These are phyloP conservation scores for Polyploca ridens DNA, from an alignment of 2,888 invertebrate species.

Conservation along the genomic window DNA sequence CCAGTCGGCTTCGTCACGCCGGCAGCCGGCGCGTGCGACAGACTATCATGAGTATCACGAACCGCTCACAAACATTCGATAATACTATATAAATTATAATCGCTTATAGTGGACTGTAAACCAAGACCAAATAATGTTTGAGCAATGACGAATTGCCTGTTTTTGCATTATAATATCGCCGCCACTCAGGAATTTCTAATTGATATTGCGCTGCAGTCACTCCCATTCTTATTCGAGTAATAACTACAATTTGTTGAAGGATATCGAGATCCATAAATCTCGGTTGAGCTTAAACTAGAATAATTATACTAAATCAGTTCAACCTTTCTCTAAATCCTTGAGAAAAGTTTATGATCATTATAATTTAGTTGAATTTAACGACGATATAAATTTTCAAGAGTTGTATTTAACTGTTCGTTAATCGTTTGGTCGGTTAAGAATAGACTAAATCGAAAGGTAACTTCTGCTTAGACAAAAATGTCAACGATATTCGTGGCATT, in stretches of 20 bases:
- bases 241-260: constrained; percentile 51
- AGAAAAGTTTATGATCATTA: constrained; percentile 44
- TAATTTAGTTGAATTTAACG: constrained; percentile 51
- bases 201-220: constrained; percentile 63
- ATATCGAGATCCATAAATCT: constrained; percentile 52
- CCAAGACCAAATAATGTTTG: constrained; percentile 60
- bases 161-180: constrained; percentile 44
- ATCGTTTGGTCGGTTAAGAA: constrained; percentile 35
- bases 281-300: constrained; percentile 28
- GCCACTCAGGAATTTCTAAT: constrained; percentile 59
- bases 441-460: neutral
- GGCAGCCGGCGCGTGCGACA: constrained; percentile 68
- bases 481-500: constrained; percentile 37
- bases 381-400: constrained; percentile 47
- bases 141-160: constrained; percentile 59
- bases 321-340: constrained; percentile 36
- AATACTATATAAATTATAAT: constrained; percentile 38
- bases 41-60: constrained; percentile 71
- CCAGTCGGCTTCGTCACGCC: constrained; percentile 79
- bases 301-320: constrained; percentile 49
- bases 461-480: constrained; percentile 23
- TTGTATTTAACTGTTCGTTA: constrained; percentile 42
- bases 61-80: constrained; percentile 59
- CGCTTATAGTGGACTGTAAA: constrained; percentile 16
- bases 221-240: constrained; percentile 53